These are phyloP conservation scores for Xiphophorus maculatus DNA, from an alignment of 2,113 vertebrate genomes.

Conservation along the genomic window DNA sequence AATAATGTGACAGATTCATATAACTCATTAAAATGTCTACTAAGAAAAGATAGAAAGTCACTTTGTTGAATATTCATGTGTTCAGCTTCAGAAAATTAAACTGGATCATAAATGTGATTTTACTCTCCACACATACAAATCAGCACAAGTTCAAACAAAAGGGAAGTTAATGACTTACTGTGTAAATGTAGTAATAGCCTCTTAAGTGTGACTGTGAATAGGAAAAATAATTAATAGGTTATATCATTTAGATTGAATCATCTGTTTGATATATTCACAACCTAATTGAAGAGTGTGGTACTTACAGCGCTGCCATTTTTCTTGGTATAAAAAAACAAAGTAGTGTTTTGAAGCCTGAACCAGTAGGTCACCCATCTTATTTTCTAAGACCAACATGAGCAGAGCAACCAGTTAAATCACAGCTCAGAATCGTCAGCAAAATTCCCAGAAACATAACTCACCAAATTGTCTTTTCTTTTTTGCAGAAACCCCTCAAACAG, in stretches of 20 bases:
- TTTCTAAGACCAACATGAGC: constrained; percentile 58
- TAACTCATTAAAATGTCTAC: no score
- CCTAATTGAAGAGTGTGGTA: constrained; percentile 8
- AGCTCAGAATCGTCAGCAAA: not conserved
- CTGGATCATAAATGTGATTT: not conserved
- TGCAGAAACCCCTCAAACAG: constrained; percentile 79
- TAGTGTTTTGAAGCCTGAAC: constrained; percentile 79
- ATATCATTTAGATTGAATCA: not conserved
- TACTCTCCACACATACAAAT: not conserved
- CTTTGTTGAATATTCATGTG: not conserved
- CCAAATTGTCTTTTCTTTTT: constrained; percentile 83
- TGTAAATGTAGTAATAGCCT: constrained; percentile 77
- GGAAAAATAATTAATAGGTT: not conserved
- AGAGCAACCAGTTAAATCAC: not conserved
- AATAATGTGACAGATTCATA: not conserved
- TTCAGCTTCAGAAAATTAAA: not conserved
- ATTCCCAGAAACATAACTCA: constrained; percentile 38
- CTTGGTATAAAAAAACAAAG: constrained; percentile 76
- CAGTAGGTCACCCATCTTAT: constrained; percentile 76
- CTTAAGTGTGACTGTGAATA: constrained; percentile 64
- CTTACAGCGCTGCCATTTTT: constrained; percentile 70
- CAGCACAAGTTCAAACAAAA: not conserved
- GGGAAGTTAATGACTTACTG: constrained; percentile 55
- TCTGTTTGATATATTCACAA: not conserved
- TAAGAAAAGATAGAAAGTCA: no score